Percentiles rank a stretch among this genome's conserved stretches.
phyloP scores from a whole-genome alignment of 2,113 vertebrate species.

The Microcebus griseorufus region DNA sequence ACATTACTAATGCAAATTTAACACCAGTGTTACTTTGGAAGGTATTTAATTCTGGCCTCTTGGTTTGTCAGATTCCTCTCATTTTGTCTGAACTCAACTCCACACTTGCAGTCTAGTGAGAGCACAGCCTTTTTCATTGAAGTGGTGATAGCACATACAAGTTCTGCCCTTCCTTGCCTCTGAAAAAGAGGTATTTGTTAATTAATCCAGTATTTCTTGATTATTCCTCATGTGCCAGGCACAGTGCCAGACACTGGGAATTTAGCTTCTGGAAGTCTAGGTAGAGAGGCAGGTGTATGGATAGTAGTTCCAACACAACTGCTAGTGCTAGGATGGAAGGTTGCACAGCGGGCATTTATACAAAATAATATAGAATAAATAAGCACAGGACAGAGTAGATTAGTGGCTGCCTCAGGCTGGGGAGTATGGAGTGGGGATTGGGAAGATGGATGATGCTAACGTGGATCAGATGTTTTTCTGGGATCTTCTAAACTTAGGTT shows the following conservation, averaged over 20 bases:
- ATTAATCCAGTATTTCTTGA: not conserved
- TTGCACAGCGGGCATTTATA: accelerated
- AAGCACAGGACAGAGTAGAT: not conserved
- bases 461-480: not conserved
- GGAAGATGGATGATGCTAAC: not conserved
- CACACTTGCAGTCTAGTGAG: accelerated
- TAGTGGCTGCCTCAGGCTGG: no score
- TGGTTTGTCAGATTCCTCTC: not conserved
- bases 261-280: not conserved
- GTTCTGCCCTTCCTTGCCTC: not conserved
- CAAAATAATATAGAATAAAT: not conserved
- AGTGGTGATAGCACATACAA: not conserved
- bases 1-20: not conserved
- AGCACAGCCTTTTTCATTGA: not conserved
- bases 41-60: not conserved
- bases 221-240: not conserved
- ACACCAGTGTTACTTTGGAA: no score
- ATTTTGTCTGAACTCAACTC: not conserved
- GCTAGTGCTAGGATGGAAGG: not conserved
- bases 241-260: not conserved
- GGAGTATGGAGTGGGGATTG: accelerated
- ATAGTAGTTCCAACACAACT: not conserved
- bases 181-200: not conserved
- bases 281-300: not conserved
- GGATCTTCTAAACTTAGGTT: not conserved